A percentile compares a stretch with the other conserved stretches of the same genome.
Evolutionary conservation across 2,113 vertebrate genomes (phyloP).

Genomic region (Zosterops borbonicus): DNA sequence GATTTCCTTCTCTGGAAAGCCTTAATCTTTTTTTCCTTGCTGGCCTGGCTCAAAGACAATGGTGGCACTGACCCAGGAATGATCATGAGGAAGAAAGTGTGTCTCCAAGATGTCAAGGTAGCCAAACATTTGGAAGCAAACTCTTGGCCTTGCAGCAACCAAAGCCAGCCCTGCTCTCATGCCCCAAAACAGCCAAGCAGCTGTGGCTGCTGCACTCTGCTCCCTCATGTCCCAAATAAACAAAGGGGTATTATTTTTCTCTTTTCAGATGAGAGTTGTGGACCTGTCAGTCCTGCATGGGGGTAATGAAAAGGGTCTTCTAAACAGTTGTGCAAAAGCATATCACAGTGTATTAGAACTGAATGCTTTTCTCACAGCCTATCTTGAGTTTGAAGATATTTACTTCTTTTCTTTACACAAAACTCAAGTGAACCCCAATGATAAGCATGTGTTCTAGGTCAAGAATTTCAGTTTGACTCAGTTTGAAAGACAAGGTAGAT

Average conservation of each 20-base stretch:
- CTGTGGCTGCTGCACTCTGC: not conserved
- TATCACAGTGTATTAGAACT: not conserved
- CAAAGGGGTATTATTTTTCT: not conserved
- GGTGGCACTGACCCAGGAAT: not conserved
- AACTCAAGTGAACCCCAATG: not conserved
- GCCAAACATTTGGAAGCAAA: not conserved
- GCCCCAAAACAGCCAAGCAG: too few species aligned
- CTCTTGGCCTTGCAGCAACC: not conserved
- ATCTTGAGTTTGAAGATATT: not conserved
- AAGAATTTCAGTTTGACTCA: not conserved
- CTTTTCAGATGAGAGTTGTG: not conserved
- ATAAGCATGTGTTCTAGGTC: not conserved
- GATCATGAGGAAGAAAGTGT: not conserved
- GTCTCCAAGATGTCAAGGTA: not conserved
- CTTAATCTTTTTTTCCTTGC: not conserved
- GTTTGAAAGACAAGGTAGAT: not conserved
- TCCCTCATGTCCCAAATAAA: not conserved
- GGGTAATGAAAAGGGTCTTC: not conserved
- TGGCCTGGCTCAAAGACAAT: not conserved
- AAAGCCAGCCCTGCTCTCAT: not conserved
- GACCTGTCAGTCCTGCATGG: not conserved
- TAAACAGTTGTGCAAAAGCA: rapidly evolving
- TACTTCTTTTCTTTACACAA: not conserved
- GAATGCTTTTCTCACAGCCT: not conserved
- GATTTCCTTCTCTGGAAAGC: not conserved